phyloP scores from a whole-genome alignment of 2,888 invertebrate species.

The Thysanoteuthis rhombus region DNA sequence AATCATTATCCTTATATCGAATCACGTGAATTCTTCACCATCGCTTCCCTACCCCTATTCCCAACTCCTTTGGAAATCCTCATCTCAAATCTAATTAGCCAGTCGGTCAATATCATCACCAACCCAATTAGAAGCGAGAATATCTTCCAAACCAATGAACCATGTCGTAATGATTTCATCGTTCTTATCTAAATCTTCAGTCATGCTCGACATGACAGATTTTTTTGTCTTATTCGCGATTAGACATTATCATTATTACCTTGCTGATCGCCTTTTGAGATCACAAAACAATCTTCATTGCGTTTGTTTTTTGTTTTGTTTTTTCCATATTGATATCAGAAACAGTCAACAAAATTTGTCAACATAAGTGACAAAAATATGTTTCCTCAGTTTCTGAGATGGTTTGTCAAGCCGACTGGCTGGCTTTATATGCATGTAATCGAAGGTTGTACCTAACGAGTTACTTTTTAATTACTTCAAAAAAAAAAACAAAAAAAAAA shows the following conservation, averaged over 20 bases:
- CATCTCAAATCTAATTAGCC: background rate
- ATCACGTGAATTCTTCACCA: too few relatives aligned
- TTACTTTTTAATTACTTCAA: too few relatives aligned
- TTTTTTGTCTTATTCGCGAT: background rate
- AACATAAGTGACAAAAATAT: too few relatives aligned
- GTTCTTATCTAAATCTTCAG: background rate
- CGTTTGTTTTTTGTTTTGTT: background rate
- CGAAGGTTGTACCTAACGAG: too few relatives aligned
- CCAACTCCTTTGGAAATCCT: background rate
- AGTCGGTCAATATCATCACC: background rate
- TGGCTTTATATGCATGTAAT: too few relatives aligned
- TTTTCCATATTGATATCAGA: too few relatives aligned
- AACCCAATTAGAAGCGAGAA: background rate
- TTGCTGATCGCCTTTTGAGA: background rate
- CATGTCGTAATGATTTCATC: background rate
- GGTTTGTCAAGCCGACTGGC: too few relatives aligned
- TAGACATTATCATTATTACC: background rate
- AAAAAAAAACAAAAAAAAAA: too few relatives aligned
- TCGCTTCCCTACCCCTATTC: rapidly evolving
- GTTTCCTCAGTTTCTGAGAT: too few relatives aligned
- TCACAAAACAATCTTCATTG: background rate
- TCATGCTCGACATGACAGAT: background rate
- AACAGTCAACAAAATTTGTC: too few relatives aligned
- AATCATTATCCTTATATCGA: too few relatives aligned
- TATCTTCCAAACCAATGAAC: background rate